These are phyloP conservation scores for Dasyprocta punctata DNA, from an alignment of 2,113 vertebrate genomes.

Conservation along the genomic window DNA sequence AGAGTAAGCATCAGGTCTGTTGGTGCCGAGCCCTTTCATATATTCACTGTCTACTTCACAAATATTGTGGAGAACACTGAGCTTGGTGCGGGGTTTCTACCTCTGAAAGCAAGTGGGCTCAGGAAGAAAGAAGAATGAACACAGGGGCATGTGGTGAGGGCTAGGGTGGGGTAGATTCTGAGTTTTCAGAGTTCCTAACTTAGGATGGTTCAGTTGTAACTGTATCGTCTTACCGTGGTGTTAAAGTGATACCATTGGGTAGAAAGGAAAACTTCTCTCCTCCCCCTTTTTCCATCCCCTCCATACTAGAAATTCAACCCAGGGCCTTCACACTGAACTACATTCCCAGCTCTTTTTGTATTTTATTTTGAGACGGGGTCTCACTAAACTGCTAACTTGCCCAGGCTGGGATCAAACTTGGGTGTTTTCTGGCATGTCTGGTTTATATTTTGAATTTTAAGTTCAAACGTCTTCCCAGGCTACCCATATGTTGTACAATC, in stretches of 20 bases:
- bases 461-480: not conserved
- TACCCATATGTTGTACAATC: not conserved
- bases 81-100: not conserved
- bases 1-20: not conserved
- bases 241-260: not conserved
- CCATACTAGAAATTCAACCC: not conserved
- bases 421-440: too few species aligned
- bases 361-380: not conserved
- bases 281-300: not conserved
- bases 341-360: not conserved
- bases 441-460: not conserved
- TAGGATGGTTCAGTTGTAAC: not conserved
- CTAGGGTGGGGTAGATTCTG: not conserved
- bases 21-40: not conserved
- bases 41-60: not conserved
- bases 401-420: not conserved
- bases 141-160: accelerated
- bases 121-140: not conserved
- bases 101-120: not conserved
- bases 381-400: not conserved
- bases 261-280: not conserved
- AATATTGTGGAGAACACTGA: not conserved
- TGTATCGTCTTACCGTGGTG: too few species aligned
- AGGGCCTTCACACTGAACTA: not conserved
- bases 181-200: not conserved